Percentiles rank a stretch among this genome's conserved stretches.
These are phyloP conservation scores for Lacerta agilis DNA, from an alignment of 2,797 vertebrate genomes.

Conservation along the genomic window DNA sequence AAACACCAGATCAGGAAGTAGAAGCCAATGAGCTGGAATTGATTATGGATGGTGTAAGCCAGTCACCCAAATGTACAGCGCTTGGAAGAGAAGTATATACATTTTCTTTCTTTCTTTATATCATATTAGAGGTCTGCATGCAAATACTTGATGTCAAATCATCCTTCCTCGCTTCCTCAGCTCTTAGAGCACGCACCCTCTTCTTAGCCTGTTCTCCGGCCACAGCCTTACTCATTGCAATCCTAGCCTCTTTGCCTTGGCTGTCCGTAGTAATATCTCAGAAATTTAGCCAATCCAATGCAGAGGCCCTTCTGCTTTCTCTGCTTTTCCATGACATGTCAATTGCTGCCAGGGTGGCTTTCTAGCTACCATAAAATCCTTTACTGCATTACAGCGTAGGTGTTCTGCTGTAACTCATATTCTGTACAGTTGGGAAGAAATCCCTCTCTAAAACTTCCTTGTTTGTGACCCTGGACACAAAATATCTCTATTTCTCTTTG, in stretches of 20 bases:
- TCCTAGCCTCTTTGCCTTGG: neutral
- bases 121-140: neutral
- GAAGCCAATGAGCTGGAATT: constrained; percentile 80
- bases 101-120: neutral
- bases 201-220: neutral
- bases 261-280: neutral
- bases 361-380: too few relatives aligned
- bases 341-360: neutral
- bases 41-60: constrained; percentile 80
- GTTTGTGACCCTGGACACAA: neutral
- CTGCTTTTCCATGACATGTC: neutral
- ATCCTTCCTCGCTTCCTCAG: neutral
- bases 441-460: neutral
- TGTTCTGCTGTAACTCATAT: neutral
- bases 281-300: neutral
- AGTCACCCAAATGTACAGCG: constrained; percentile 78
- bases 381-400: neutral
- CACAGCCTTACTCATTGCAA: neutral
- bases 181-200: neutral
- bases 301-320: neutral
- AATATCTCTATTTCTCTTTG: neutral
- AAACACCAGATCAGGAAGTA: constrained; percentile 81
- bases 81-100: constrained; percentile 86
- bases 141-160: neutral
- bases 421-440: neutral